Percentiles rank a stretch among this genome's conserved stretches.
phyloP scores from a whole-genome alignment of 2,113 vertebrate species.

The Nycticebus coucang region DNA sequence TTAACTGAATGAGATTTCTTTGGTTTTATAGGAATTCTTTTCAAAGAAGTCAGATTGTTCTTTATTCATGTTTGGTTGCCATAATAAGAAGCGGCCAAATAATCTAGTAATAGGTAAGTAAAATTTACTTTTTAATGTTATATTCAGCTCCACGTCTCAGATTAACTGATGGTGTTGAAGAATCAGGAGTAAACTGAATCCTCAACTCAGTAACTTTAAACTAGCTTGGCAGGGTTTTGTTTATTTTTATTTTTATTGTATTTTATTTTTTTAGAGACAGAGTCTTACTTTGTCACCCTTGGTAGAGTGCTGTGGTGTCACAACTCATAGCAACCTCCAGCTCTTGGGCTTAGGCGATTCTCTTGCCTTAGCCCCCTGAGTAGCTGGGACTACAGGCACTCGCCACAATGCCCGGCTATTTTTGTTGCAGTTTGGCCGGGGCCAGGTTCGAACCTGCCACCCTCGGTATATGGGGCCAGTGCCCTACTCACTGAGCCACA shows the following conservation, averaged over 20 bases:
- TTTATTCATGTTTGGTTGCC: slow-evolving; percentile 97
- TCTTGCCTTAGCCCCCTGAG: too few relatives aligned
- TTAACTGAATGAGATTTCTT: slow-evolving; percentile 29
- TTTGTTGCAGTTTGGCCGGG: too few relatives aligned
- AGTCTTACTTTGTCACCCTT: too few relatives aligned
- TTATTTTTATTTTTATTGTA: neutral
- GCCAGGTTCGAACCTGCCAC: too few relatives aligned
- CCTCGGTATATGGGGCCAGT: too few relatives aligned
- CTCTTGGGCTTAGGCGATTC: too few relatives aligned
- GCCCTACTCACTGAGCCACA: too few relatives aligned
- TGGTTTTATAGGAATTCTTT: slow-evolving; percentile 93
- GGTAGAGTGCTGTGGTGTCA: too few relatives aligned
- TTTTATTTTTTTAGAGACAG: too few relatives aligned
- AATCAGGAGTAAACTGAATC: neutral
- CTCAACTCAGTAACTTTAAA: neutral
- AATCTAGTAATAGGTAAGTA: slow-evolving; percentile 94
- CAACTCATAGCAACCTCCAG: too few relatives aligned
- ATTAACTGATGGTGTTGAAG: neutral
- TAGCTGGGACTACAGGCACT: too few relatives aligned
- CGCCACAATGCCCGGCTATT: too few relatives aligned
- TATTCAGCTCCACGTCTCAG: neutral
- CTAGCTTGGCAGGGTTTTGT: neutral
- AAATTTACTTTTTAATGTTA: slow-evolving; percentile 13
- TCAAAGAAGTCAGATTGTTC: slow-evolving; percentile 97
- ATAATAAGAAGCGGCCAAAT: slow-evolving; percentile 98